Percentiles rank a stretch among this genome's conserved stretches.
These are phyloP conservation scores for Eulemur albifrons DNA, from an alignment of 2,797 vertebrate genomes.

Conservation along the genomic window DNA sequence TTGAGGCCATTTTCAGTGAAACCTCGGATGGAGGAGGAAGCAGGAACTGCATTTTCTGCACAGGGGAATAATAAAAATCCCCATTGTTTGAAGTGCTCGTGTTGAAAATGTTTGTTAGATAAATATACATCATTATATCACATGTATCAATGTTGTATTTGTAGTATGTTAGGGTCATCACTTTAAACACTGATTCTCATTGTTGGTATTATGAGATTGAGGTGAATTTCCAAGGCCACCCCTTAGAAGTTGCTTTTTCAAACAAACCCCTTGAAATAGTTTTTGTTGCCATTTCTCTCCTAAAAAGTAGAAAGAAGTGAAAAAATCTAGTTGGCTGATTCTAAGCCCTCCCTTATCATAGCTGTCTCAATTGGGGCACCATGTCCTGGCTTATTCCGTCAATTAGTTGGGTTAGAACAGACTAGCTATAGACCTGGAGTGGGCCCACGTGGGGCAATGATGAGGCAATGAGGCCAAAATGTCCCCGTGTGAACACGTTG, in stretches of 20 bases:
- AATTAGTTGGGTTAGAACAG: background rate
- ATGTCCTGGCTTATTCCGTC: background rate
- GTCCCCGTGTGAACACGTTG: background rate
- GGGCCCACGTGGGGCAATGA: background rate
- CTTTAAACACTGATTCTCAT: background rate
- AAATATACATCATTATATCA: background rate
- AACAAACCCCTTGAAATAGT: background rate
- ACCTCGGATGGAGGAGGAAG: background rate
- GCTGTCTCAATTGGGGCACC: background rate
- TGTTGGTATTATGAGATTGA: background rate
- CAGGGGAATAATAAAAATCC: background rate
- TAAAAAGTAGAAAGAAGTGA: background rate
- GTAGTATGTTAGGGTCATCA: background rate
- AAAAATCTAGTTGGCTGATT: background rate
- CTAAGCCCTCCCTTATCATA: background rate
- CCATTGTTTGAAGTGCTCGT: background rate
- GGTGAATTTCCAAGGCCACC: background rate
- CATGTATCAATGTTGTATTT: background rate
- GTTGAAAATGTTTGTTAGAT: background rate
- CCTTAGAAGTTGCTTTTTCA: background rate
- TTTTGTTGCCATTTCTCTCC: background rate
- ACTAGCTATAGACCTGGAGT: background rate
- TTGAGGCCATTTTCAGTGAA: conserved; percentile 6
- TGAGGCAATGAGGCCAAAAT: background rate
- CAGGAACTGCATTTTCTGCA: background rate